Evolutionary conservation across 1,140 invertebrate species (phyloP).

Genomic region (Ceratoteleas bidentatus): DNA sequence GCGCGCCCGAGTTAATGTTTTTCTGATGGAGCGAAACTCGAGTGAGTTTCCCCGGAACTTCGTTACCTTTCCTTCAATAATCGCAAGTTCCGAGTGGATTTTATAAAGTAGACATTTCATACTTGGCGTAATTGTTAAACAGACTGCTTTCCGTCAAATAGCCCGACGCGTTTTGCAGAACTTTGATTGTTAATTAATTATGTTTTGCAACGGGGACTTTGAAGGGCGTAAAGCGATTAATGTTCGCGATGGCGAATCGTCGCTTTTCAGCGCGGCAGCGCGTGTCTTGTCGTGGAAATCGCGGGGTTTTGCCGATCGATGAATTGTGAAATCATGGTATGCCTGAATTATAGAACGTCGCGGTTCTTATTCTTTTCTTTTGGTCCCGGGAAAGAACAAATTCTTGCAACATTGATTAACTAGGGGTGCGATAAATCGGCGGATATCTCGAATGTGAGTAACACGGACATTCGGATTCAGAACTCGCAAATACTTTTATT

Average conservation of each 20-base stretch:
- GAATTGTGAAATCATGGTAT: too few species aligned
- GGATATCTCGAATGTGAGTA: background rate
- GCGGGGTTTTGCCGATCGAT: too few species aligned
- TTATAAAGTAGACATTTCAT: conserved; percentile 6
- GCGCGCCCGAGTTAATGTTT: background rate
- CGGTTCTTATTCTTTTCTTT: too few species aligned
- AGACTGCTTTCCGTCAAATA: conserved; percentile 1
- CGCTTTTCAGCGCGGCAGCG: too few species aligned
- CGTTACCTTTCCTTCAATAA: conserved; percentile 11
- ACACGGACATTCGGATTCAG: background rate
- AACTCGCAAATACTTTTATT: conserved; percentile 1
- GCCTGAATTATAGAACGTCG: too few species aligned
- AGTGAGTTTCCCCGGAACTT: conserved; percentile 1
- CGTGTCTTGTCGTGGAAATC: too few species aligned
- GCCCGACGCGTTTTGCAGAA: background rate
- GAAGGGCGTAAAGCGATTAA: too few species aligned
- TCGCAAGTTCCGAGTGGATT: conserved; percentile 10
- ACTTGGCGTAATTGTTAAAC: background rate
- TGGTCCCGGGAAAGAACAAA: background rate
- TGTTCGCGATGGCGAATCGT: too few species aligned
- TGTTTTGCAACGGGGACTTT: background rate
- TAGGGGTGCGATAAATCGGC: background rate
- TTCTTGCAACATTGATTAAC: background rate
- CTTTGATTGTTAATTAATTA: conserved; percentile 3
- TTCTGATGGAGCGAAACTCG: conserved; percentile 14